Evolutionary conservation across 2,113 vertebrate species (phyloP), one percentile per base, ranked within the genome.

Genomic region (rat (Rattus norvegicus)): DNA sequence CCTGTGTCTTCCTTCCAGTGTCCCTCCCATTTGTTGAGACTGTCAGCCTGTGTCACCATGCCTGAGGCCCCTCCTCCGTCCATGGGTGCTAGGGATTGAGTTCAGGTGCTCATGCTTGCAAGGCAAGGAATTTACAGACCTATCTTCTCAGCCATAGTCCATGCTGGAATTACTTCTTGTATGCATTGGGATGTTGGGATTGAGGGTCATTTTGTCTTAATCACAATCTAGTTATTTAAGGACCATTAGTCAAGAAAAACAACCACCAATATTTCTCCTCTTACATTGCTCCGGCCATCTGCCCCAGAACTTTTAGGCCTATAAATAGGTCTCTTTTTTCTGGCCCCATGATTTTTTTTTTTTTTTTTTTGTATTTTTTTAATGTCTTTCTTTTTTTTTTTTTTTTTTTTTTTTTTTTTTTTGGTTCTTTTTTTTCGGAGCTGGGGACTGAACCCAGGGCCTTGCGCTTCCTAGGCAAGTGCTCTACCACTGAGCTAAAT

Each of bases 121-220:
- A 70, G 30, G 30, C 47, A n/a, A 36, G 28, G 30, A 52, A 17
- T 52, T 36, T 24, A 36, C 19, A 49, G 30, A 54, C 77, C 49
- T 8, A 8, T 47, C 63, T 52, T 10, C 61, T 33, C 43, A 52
- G 28, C 47, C 43, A 36, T 36, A 22, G 24, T 61, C 10, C 69
- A 49, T 67, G 33, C 79, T 84, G 56, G 59, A 90, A 92, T 93
- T 89, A 54, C 63, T 90, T 90, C 91, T 91, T 63, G 6, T 63
- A 47, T 49, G 5, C 85, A n/a, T 9, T 88, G 12, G 86, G 90
- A 90, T 39, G 43, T 33, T 84, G 47, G 22, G 43, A 12, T 63
- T 95, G 93, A 79, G 76, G 65, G 63, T 83, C 8, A 77, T 33
- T 93, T 61, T 90, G 22, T 73, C 61, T 69, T 87, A 72, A 30